Conservation (phyloP, 2,888 invertebrate genomes). For the Therioaphis trifolii region DNA sequence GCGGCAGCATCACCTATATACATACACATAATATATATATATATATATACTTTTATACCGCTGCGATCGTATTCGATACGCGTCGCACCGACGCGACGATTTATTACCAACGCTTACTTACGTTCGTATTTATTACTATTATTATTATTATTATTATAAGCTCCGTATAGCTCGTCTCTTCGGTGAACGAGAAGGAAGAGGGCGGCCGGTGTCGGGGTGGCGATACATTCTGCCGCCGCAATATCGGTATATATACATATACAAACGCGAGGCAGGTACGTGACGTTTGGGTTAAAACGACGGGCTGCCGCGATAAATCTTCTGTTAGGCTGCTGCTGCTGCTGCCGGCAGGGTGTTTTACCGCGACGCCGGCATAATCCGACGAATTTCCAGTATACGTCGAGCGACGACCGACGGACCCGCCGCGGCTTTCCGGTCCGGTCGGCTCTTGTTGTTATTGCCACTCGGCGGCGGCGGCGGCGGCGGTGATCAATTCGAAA, state of each 20-base stretch:
- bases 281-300: slow-evolving; percentile 16
- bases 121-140: slow-evolving; percentile 22
- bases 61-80: slow-evolving; percentile 52
- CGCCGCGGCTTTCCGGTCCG: too few relatives aligned
- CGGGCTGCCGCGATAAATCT: slow-evolving; percentile 13
- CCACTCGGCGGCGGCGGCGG: too few relatives aligned
- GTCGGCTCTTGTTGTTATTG: too few relatives aligned
- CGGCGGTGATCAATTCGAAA: too few relatives aligned
- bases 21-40: not conserved
- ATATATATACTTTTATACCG: slow-evolving; percentile 22
- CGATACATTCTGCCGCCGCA: slow-evolving; percentile 16
- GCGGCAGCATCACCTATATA: not conserved
- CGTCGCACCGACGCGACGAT: slow-evolving; percentile 53
- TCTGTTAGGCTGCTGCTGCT: not conserved
- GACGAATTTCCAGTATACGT: too few relatives aligned
- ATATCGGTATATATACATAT: not conserved
- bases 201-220: not conserved
- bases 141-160: slow-evolving; percentile 50
- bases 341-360: not conserved
- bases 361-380: too few relatives aligned
- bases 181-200: not conserved
- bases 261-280: too few relatives aligned
- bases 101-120: slow-evolving; percentile 46
- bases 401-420: too few relatives aligned
- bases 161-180: not conserved